Evolutionary conservation across 2,797 vertebrate genomes (phyloP), one percentile per base, ranked within the genome.

Genomic region (Acanthurus leucopareius): DNA sequence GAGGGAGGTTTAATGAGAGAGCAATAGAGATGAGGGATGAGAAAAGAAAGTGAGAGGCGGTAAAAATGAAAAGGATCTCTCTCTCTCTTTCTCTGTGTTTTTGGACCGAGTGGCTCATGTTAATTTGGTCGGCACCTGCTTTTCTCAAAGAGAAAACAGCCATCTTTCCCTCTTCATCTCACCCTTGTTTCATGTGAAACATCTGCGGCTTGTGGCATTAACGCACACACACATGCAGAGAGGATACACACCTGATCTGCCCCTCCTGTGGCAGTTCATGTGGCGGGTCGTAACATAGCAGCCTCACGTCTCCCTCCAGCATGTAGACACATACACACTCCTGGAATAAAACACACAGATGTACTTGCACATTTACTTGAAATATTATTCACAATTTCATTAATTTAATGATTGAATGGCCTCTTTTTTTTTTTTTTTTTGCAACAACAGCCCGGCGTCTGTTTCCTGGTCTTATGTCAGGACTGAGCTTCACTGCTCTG

Each of bases 211-310:
- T n/a, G n/a, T 25, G 17, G 40, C 53, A 35, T n/a, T 19, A 1
- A 61, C 32, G 76, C 70, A 72, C 35, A 53, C 47, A 81, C 40
- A 73, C 51, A 65, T 22, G 63, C 52, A 45, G 68, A 69, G 44
- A 54, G 2, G 14, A 28, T 48, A 70, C 92, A 92, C 89, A 97
- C 97, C 96, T 95, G 93, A 97, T 93, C 91, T 95, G 96, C 64
- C 97, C 97, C 69, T 97, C 96, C 75, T 89, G 90, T 14, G 96
- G 96, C 69, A 97, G 91, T 86, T 97, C 96, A n/a, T 97, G 96
- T 0, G 77, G 93, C 0, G 95, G 97, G 70, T 97, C 95, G 4
- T 96, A 95, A 91, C 95, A 97, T 3, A 95, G 84, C 88, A 97
- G 92, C 82, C 92, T 93, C 11, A 88, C 94, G 73, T 95, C 93